These are phyloP conservation scores for Caenorhabditis imperialis DNA, from an alignment of 2,888 invertebrate species.

Conservation along the genomic window DNA sequence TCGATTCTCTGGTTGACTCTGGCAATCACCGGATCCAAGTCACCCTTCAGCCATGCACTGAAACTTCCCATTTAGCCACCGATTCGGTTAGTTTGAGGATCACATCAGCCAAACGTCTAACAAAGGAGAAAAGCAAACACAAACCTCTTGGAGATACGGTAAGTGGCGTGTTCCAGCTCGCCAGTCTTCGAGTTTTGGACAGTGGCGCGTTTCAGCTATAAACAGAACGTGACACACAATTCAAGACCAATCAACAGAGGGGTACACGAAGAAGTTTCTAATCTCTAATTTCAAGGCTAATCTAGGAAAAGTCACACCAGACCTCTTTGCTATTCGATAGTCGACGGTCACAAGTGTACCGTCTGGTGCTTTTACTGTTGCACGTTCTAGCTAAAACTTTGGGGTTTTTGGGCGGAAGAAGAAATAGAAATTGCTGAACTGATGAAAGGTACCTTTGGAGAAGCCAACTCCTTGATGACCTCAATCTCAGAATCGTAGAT, in stretches of 20 bases:
- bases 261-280: background rate
- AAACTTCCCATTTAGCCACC: constrained; percentile 5
- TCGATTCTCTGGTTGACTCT: constrained; percentile 87
- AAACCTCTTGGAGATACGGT: constrained; percentile 93
- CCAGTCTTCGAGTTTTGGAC: constrained; percentile 81
- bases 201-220: constrained; percentile 77
- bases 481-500: constrained; percentile 89
- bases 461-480: constrained; percentile 87
- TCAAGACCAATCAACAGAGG: constrained; percentile 4
- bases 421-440: background rate
- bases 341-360: constrained; percentile 60
- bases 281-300: too few species aligned
- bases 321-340: constrained; percentile 69
- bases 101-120: background rate
- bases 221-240: constrained; percentile 18
- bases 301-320: too few species aligned
- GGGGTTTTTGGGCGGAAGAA: background rate
- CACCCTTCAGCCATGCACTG: constrained; percentile 89
- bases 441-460: constrained; percentile 84
- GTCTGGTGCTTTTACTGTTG: constrained; percentile 61
- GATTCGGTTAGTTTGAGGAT: background rate
- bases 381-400: constrained; percentile 65
- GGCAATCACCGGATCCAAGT: constrained; percentile 86
- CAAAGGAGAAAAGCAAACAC: constrained; percentile 10
- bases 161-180: constrained; percentile 89